These are phyloP conservation scores for Dendroctonus valens DNA, from an alignment of 1,140 invertebrate species.

Conservation along the genomic window DNA sequence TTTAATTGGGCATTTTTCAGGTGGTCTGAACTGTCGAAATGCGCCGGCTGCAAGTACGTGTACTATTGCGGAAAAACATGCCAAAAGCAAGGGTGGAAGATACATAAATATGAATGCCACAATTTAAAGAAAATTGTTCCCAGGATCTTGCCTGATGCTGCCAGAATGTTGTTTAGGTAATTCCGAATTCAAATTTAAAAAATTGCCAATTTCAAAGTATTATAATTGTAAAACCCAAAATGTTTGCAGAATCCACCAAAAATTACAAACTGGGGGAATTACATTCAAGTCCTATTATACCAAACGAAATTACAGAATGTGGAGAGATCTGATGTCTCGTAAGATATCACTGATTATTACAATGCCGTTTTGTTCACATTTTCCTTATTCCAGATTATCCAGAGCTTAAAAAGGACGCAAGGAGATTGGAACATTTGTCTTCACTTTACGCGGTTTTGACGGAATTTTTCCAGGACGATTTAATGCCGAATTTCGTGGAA, in stretches of 20 bases:
- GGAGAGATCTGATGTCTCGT: slow-evolving; percentile 85
- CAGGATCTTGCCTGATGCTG: slow-evolving; percentile 69
- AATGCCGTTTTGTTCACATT: not conserved
- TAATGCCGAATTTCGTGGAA: slow-evolving; percentile 72
- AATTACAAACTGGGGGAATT: slow-evolving; percentile 65
- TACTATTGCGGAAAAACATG: slow-evolving; percentile 74
- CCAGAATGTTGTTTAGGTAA: slow-evolving; percentile 62
- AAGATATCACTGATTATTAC: slow-evolving; percentile 50
- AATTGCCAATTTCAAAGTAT: not conserved
- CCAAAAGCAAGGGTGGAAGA: slow-evolving; percentile 71
- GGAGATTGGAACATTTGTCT: slow-evolving; percentile 73
- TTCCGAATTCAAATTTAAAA: not conserved
- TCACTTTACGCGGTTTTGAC: slow-evolving; percentile 64
- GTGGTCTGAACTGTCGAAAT: slow-evolving; percentile 65
- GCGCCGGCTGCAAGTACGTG: slow-evolving; percentile 76
- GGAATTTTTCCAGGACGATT: slow-evolving; percentile 64
- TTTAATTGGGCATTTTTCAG: slow-evolving; percentile 51
- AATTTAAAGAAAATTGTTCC: slow-evolving; percentile 67
- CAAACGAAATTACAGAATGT: slow-evolving; percentile 66
- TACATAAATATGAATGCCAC: slow-evolving; percentile 76
- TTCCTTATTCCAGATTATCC: slow-evolving; percentile 64
- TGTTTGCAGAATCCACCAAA: slow-evolving; percentile 62
- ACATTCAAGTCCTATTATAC: slow-evolving; percentile 66
- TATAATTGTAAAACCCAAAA: no score
- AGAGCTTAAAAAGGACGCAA: slow-evolving; percentile 69